Percentiles rank a stretch among this genome's conserved stretches.
These are phyloP conservation scores for Blastobasis lacticolella DNA, from an alignment of 2,888 invertebrate genomes.

Conservation along the genomic window DNA sequence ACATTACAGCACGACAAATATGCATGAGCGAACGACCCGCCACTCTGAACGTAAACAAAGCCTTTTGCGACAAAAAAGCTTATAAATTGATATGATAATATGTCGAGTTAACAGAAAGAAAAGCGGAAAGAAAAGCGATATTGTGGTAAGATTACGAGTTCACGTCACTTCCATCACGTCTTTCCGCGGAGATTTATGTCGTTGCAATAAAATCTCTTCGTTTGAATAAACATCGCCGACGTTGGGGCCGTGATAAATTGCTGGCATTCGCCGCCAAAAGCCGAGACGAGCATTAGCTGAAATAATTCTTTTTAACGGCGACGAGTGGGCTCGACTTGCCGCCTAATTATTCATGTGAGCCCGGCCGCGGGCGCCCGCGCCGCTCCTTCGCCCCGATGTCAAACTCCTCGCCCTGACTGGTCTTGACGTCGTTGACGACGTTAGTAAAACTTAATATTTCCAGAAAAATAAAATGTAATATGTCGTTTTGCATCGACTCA, in stretches of 20 bases:
- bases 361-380: conserved; percentile 16
- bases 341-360: conserved; percentile 54
- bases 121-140: conserved; percentile 31
- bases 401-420: no score
- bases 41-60: neutral
- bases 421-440: no score
- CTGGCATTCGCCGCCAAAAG: conserved; percentile 52
- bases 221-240: conserved; percentile 67
- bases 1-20: neutral
- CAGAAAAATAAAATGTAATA: no score
- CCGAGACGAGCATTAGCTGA: conserved; percentile 56
- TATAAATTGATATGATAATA: conserved; percentile 1
- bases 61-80: neutral
- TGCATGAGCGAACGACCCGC: neutral
- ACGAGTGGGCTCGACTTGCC: conserved; percentile 41
- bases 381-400: no score
- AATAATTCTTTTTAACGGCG: conserved; percentile 60
- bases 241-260: conserved; percentile 61
- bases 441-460: no score
- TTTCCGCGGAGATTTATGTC: conserved; percentile 58
- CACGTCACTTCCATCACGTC: conserved; percentile 55
- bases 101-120: conserved; percentile 9
- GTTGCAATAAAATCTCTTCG: conserved; percentile 68
- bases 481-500: no score
- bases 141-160: conserved; percentile 50